Conservation (phyloP, 2,113 vertebrate species). For the Halcyon senegalensis region DNA sequence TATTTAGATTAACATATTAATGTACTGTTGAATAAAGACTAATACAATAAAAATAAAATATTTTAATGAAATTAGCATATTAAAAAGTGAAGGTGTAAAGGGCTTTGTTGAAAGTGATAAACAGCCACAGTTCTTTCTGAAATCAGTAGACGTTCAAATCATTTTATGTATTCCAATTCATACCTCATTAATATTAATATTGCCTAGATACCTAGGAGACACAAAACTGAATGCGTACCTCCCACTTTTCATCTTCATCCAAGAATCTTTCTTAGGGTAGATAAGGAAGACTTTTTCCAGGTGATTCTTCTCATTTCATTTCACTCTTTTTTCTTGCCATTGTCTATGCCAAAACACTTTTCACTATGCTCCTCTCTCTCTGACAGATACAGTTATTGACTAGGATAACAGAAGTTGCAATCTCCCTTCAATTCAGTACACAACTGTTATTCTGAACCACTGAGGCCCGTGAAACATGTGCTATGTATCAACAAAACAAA, state of each 20-base stretch:
- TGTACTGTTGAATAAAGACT: neutral
- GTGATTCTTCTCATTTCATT: neutral
- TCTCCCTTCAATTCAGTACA: neutral
- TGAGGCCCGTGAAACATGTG: neutral
- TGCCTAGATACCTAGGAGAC: neutral
- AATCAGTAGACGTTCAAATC: neutral
- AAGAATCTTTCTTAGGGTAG: neutral
- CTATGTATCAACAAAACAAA: neutral
- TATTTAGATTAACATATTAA: neutral
- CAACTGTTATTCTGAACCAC: neutral
- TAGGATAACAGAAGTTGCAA: neutral
- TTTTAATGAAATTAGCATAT: constrained; percentile 32
- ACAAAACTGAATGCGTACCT: neutral
- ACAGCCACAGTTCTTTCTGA: neutral
- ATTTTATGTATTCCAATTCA: neutral
- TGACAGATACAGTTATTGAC: neutral
- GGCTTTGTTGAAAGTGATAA: neutral
- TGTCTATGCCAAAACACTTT: neutral
- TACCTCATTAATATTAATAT: neutral
- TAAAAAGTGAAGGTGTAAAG: neutral
- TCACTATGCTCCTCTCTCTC: neutral
- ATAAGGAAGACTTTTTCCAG: neutral
- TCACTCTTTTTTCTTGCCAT: neutral
- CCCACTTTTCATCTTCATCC: neutral
- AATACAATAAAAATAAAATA: neutral